phyloP scores from a whole-genome alignment of 2,113 vertebrate genomes.

The Coptodon rendalli region DNA sequence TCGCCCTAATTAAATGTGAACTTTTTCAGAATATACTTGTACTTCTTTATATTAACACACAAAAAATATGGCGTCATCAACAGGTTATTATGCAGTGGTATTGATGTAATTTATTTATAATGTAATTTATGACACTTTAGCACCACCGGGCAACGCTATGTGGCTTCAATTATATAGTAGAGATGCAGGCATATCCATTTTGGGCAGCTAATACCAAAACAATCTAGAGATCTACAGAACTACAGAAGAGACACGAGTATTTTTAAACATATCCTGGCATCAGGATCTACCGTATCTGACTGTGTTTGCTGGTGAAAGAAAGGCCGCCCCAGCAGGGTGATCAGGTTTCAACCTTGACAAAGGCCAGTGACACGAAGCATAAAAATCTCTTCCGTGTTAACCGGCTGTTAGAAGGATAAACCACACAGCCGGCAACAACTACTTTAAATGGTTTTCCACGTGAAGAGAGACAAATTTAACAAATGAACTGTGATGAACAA shows the following conservation, averaged over 20 bases:
- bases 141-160: neutral
- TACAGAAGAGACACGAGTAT: neutral
- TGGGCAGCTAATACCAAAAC: neutral
- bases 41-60: neutral
- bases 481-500: neutral
- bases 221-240: neutral
- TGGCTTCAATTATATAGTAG: neutral
- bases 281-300: neutral
- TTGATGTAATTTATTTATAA: neutral
- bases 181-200: neutral
- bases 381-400: neutral
- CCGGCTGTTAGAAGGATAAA: neutral
- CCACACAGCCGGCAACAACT: neutral
- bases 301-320: neutral
- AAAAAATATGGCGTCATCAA: neutral
- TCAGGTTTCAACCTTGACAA: slow-evolving; percentile 9
- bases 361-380: neutral
- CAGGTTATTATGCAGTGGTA: neutral
- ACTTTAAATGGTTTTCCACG: neutral
- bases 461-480: neutral
- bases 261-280: neutral
- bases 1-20: too few relatives aligned
- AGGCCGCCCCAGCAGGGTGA: neutral
- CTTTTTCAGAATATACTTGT: neutral
- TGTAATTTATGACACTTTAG: neutral